These are phyloP conservation scores for Aeoliscus strigatus DNA, from an alignment of 2,797 vertebrate species.

Conservation along the genomic window DNA sequence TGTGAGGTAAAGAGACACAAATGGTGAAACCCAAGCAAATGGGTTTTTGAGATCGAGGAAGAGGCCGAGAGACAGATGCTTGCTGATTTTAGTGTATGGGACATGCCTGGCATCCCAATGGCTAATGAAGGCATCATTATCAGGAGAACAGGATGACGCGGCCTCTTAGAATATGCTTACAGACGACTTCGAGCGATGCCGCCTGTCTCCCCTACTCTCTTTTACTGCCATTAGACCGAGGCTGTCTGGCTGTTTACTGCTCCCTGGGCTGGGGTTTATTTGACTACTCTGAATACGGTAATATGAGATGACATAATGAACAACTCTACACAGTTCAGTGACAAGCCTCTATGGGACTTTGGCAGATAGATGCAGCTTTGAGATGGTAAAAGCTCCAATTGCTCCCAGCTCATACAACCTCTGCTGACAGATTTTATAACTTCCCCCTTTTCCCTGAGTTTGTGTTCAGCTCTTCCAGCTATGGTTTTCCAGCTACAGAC, in stretches of 20 bases:
- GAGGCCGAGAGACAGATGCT: slow-evolving; percentile 14
- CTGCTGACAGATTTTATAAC: slow-evolving; percentile 39
- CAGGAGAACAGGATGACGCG: slow-evolving; percentile 45
- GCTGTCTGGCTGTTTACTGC: slow-evolving; percentile 53
- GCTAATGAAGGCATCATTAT: slow-evolving; percentile 70
- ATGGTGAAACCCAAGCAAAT: slow-evolving; percentile 39
- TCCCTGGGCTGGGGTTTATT: slow-evolving; percentile 53
- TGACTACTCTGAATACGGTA: slow-evolving; percentile 53
- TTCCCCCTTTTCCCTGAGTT: slow-evolving; percentile 19
- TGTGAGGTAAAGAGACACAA: slow-evolving; percentile 36
- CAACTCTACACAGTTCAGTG: slow-evolving; percentile 27
- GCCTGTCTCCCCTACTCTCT: slow-evolving; percentile 51
- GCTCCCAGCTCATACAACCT: slow-evolving; percentile 30
- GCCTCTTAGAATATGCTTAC: slow-evolving; percentile 55
- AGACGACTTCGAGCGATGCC: slow-evolving; percentile 45
- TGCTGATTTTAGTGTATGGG: slow-evolving; percentile 47
- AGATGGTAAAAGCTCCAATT: slow-evolving; percentile 31
- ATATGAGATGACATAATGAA: slow-evolving; percentile 62
- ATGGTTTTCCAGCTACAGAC: no score
- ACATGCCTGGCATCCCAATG: slow-evolving; percentile 59
- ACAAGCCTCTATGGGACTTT: slow-evolving; percentile 41
- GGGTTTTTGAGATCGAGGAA: slow-evolving; percentile 16
- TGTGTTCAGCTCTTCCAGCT: no score
- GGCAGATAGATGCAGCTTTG: slow-evolving; percentile 39
- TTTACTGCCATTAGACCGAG: slow-evolving; percentile 52